Conservation (phyloP, 2,888 invertebrate species). For the Leistus spinibarbis region DNA sequence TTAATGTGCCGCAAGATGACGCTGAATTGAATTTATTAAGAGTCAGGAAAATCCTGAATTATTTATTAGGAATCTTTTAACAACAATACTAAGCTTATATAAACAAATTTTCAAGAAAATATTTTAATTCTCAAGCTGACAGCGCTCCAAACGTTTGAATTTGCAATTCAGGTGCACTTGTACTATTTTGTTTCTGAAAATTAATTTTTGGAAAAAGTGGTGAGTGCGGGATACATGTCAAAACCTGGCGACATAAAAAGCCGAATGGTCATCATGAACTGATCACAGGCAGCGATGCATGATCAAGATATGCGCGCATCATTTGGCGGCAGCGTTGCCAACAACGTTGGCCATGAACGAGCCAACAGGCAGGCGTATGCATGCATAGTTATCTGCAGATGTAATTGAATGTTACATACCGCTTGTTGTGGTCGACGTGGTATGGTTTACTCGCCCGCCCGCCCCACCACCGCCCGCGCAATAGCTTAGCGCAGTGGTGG, state of each 20-base stretch:
- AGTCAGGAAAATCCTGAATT: too few relatives aligned
- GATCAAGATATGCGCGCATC: neutral
- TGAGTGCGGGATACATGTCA: neutral
- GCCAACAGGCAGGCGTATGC: neutral
- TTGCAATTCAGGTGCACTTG: too few relatives aligned
- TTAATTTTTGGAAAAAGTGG: neutral
- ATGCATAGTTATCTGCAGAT: conserved; percentile 37
- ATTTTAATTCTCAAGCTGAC: too few relatives aligned
- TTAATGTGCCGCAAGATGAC: too few relatives aligned
- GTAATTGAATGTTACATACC: conserved; percentile 40
- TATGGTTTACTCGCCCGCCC: neutral
- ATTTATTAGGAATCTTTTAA: too few relatives aligned
- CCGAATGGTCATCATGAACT: neutral
- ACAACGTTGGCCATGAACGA: neutral
- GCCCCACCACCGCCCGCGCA: neutral
- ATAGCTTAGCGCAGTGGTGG: neutral
- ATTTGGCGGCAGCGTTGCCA: conserved; percentile 1
- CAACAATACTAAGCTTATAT: too few relatives aligned
- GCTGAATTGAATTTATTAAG: too few relatives aligned
- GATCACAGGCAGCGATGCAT: neutral
- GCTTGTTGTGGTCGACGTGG: conserved; percentile 35
- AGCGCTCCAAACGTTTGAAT: too few relatives aligned
- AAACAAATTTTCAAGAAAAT: too few relatives aligned
- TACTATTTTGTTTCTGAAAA: too few relatives aligned
- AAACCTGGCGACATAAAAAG: too few relatives aligned